phyloP scores from a whole-genome alignment of 2,797 vertebrate species.

The Bradypus variegatus region DNA sequence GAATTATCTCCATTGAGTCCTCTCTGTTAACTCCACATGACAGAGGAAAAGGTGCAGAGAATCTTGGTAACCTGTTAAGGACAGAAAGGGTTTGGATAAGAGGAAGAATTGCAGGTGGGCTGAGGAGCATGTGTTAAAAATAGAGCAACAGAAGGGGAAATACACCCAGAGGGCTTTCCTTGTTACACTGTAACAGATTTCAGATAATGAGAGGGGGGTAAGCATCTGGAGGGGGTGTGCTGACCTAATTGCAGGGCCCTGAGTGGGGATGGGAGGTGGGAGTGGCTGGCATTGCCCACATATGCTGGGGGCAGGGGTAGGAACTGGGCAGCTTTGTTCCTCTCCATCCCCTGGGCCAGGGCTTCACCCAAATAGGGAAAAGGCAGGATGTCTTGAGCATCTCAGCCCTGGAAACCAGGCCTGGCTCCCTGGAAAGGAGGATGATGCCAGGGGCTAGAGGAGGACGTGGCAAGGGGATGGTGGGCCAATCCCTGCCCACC shows the following conservation, averaged over 20 bases:
- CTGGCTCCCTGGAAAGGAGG: not conserved
- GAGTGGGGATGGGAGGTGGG: not conserved
- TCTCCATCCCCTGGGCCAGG: not conserved
- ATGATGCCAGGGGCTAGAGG: not conserved
- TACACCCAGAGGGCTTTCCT: conserved; percentile 3
- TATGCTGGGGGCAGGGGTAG: not conserved
- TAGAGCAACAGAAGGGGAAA: conserved; percentile 45
- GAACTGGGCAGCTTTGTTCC: not conserved
- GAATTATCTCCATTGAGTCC: not conserved
- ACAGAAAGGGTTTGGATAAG: not conserved
- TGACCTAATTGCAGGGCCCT: conserved; percentile 40
- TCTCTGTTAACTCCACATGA: not conserved
- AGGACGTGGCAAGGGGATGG: not conserved
- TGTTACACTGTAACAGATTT: not conserved
- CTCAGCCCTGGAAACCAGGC: not conserved
- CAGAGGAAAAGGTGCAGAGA: not conserved
- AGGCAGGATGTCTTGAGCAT: not conserved
- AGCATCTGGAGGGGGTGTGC: conserved; percentile 28
- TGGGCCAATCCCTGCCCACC: not conserved
- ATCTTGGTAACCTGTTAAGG: not conserved
- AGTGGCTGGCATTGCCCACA: not conserved
- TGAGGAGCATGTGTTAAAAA: conserved; percentile 23
- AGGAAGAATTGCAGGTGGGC: conserved; percentile 14
- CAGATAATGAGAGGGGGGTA: conserved; percentile 34
- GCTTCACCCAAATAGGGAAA: not conserved